These are phyloP conservation scores for Tragopan temminckii DNA, from an alignment of 2,797 vertebrate genomes.

Conservation along the genomic window DNA sequence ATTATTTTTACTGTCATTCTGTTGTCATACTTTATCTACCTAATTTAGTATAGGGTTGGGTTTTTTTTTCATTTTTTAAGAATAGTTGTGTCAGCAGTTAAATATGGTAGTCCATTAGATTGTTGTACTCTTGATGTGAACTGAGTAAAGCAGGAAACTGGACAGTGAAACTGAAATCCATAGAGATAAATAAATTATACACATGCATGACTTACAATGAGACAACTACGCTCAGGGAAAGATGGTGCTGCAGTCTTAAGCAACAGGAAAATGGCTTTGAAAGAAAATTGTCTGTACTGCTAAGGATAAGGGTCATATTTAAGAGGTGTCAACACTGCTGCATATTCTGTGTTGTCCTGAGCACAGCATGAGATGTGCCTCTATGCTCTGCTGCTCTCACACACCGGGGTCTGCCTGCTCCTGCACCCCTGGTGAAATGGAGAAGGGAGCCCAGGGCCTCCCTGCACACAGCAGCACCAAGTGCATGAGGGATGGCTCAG, in stretches of 20 bases:
- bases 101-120: not conserved
- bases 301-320: not conserved
- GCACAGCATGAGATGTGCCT: not conserved
- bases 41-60: not conserved
- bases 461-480: not conserved
- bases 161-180: not conserved
- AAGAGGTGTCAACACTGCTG: not conserved
- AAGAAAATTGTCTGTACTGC: not conserved
- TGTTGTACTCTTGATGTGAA: not conserved
- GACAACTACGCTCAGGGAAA: not conserved
- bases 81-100: not conserved
- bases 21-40: not conserved
- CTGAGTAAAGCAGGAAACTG: not conserved
- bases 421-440: accelerated
- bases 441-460: not conserved
- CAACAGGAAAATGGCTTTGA: not conserved
- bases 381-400: too few relatives aligned
- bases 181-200: not conserved
- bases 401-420: accelerated
- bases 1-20: not conserved
- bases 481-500: accelerated
- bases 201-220: not conserved
- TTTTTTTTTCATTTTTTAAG: not conserved
- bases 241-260: not conserved
- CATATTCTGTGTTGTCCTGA: not conserved